Conservation (phyloP, 2,888 invertebrate species). For the Rhogogaster chlorosoma region DNA sequence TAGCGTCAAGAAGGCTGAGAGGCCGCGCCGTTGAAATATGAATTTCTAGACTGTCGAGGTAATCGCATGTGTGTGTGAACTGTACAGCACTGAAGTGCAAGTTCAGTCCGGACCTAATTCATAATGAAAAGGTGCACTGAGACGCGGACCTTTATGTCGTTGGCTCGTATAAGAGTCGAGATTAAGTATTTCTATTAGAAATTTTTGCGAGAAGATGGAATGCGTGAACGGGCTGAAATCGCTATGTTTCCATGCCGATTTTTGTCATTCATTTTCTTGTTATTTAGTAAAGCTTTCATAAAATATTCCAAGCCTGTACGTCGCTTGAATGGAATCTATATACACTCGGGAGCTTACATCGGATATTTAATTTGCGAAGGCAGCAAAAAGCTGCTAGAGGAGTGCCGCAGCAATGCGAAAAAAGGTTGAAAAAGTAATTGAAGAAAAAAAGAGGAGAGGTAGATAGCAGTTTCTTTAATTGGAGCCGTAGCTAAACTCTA, state of each 20-base stretch:
- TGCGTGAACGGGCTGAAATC: neutral
- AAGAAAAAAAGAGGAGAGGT: neutral
- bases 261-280: neutral
- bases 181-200: neutral
- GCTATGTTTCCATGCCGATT: neutral
- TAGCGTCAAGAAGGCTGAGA: neutral
- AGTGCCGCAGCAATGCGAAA: neutral
- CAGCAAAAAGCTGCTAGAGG: neutral
- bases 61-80: neutral
- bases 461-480: conserved; percentile 59
- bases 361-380: neutral
- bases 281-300: neutral
- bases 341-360: neutral
- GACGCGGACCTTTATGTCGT: neutral
- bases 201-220: neutral
- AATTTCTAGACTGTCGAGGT: neutral
- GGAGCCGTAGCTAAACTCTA: conserved; percentile 61
- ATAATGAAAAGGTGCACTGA: neutral
- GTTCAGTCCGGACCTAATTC: neutral
- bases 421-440: neutral
- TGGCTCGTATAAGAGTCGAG: neutral
- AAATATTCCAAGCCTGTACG: neutral
- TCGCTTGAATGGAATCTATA: conserved; percentile 19
- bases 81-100: neutral
- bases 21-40: neutral